Evolutionary conservation across 2,113 vertebrate species (phyloP).

Genomic region (Channa argus): DNA sequence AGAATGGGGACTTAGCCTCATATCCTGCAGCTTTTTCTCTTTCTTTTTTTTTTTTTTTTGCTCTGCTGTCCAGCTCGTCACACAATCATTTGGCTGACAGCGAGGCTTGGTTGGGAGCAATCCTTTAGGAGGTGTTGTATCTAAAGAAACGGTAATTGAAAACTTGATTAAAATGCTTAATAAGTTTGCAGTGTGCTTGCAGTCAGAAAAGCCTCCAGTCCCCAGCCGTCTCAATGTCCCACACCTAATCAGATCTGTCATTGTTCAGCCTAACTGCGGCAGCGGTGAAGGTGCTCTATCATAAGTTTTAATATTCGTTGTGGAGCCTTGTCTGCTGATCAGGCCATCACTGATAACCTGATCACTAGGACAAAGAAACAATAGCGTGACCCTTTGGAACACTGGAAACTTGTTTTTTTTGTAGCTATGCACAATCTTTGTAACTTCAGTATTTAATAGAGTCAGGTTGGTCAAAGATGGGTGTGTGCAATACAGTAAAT

Average conservation of each 20-base stretch:
- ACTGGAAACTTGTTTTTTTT: too few species aligned
- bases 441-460: too few species aligned
- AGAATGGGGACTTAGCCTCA: constrained; percentile 57
- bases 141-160: constrained; percentile 58
- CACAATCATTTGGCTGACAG: constrained; percentile 53
- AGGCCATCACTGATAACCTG: too few species aligned
- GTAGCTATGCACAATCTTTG: too few species aligned
- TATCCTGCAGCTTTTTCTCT: constrained; percentile 43
- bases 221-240: not conserved
- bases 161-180: constrained; percentile 60
- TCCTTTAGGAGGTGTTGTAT: constrained; percentile 11
- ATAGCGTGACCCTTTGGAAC: too few species aligned
- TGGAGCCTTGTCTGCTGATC: not conserved
- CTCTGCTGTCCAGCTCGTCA: constrained; percentile 42
- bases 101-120: constrained; percentile 5
- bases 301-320: not conserved
- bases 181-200: constrained; percentile 21
- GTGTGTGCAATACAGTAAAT: too few species aligned
- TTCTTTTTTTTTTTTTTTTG: not conserved
- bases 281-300: not conserved
- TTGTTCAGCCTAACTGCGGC: not conserved
- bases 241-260: constrained; percentile 19
- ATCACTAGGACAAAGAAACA: too few species aligned
- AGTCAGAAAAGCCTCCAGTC: not conserved
- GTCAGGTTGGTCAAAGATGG: too few species aligned